Base-by-base conservation (phyloP, 2,113 vertebrate species). In the Hyaena hyaena region DNA sequence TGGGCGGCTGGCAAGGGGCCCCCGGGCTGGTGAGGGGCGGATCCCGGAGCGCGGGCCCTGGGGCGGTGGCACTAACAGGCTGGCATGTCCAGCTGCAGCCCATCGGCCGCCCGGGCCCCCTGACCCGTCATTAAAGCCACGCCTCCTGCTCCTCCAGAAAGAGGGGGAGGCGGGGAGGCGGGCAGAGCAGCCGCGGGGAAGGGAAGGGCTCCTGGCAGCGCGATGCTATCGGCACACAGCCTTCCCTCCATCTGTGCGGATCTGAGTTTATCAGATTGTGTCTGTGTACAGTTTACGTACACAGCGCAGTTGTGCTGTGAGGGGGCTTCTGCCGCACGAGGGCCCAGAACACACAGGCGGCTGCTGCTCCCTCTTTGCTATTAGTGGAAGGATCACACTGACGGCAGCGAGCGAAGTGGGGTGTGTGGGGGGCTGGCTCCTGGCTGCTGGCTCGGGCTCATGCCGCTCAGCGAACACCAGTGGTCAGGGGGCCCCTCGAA, bases 71-170 rank as follows among this genome's bases (percentile, higher is more conserved):
- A 88, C 93, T 98, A 97, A 98, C 93, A 97, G 98, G 96, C 97
- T 95, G 68, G 96, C 96, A 92, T 66, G 96, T 91, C 95, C 94
- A 96, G 98, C 97, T 50, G 90, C 98, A 98, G 98, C 96, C 96
- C 95, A 45, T 88, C 55, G 66, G 97, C 92, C 61, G 95, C 93
- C 0, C 68, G 96, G 92, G 85, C 97, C 88, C 94, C 95, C 83
- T 79, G 95, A 97, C 97, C 97, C 86, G 97, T 97, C 98, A 98
- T 98, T 97, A 98, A 97, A 98, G 93, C 91, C 3, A 0, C 48
- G 93, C 74, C 45, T 96, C 71, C 96, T 92, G 92, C 96, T 95
- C 88, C 95, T 82, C 93, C 68, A 79, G 43, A 43, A 76, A 74
- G 63, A 96, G 88, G 83, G 55, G 7, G 24, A 14, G 23, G 35